phyloP scores from a whole-genome alignment of 1,140 invertebrate species.

The Cardiocondyla obscurior region DNA sequence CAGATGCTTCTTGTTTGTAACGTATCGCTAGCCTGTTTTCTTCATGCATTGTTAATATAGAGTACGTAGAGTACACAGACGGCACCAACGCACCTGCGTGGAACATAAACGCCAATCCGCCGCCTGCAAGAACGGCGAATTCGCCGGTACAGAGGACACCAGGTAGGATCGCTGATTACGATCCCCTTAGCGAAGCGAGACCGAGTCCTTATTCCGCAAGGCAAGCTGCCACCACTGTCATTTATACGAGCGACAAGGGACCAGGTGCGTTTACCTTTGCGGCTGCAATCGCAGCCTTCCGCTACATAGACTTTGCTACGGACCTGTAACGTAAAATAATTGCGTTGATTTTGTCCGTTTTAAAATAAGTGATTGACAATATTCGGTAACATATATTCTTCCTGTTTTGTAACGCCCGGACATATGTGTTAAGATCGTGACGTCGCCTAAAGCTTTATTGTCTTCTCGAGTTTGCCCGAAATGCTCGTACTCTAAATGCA shows the following conservation, averaged over 20 bases:
- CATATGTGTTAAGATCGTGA: constrained; percentile 20
- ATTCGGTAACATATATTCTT: background rate
- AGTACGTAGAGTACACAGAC: constrained; percentile 83
- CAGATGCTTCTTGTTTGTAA: constrained; percentile 15
- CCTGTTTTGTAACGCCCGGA: constrained; percentile 40
- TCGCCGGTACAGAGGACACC: constrained; percentile 81
- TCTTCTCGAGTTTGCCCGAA: background rate
- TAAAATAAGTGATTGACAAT: background rate
- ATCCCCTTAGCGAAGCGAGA: constrained; percentile 88
- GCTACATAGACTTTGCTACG: background rate
- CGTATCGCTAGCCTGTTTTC: constrained; percentile 47
- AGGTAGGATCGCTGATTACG: constrained; percentile 92
- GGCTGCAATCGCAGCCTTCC: constrained; percentile 16
- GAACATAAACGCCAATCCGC: constrained; percentile 77
- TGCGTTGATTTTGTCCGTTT: background rate
- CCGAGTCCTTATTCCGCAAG: constrained; percentile 91
- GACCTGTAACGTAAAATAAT: background rate
- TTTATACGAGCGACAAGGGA: constrained; percentile 92
- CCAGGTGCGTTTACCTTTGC: constrained; percentile 80
- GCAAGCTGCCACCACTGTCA: constrained; percentile 90
- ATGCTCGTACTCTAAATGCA: background rate
- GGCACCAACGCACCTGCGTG: constrained; percentile 78
- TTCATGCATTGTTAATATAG: constrained; percentile 75
- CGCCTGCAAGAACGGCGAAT: constrained; percentile 78
- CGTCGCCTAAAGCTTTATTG: constrained; percentile 5